Evolutionary conservation across 1,140 invertebrate species (phyloP), one percentile per base, ranked within the genome.

Genomic region (Cephus cinctus): DNA sequence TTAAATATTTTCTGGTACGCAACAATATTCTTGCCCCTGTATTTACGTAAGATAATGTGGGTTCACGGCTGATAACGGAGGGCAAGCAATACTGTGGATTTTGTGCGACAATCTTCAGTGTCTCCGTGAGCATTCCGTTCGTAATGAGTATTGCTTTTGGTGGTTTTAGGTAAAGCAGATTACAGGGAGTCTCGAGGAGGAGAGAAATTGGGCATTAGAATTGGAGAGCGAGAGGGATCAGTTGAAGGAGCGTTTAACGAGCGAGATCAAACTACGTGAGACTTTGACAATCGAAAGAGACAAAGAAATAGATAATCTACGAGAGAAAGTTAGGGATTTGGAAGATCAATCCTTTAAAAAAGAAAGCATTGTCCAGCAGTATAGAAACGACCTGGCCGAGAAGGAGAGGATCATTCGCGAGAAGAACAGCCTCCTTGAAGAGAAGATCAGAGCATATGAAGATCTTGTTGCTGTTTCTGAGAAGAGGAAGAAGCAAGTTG

Each of bases 401-500:
- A 71, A 65, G 21, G 67, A 73, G 16, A 60, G 71, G 20, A 5
- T 71, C n/a, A 43, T 74, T 0, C 63, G 64, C n/a, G 71, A 77
- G 45, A 74, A 71, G 41, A 58, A 19, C 18, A 3, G 35, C 1
- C 16, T 69, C 11, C 22, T 77, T 11, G 70, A 74, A 6, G 73
- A 75, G 43, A 76, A 68, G 38, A 54, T 43, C 27, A 60, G 52
- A 3, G 53, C 53, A 3, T 73, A 63, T 25, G 72, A 75, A 4
- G 71, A 76, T 31, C 25, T 76, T 5, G 58, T 43, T 2, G 38
- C 48, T 0, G 50, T 67, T 15, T 56, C 67, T 0, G 73, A 77
- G 5, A 76, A 71, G 46, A 61, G 70, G n/a, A 74, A 73, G 41
- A 73, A 73, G 32, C 73, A 76, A 41, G 59, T 77, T 4, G 67